A percentile compares a stretch with the other conserved stretches of the same genome.
Conservation (phyloP, 2,113 vertebrate genomes). For the Beaufortia kweichowensis region DNA sequence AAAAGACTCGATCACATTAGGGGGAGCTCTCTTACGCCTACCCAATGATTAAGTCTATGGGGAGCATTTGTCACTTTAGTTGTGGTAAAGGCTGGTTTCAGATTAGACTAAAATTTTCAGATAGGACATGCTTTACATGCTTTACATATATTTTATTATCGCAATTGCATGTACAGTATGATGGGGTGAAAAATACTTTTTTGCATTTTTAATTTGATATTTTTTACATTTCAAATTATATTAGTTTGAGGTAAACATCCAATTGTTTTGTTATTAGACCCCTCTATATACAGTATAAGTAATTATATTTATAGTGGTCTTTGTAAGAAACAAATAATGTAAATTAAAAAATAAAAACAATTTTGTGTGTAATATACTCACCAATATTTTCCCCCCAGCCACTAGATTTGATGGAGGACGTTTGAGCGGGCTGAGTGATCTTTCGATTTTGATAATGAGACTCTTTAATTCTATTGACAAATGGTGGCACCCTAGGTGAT, state of each 20-base stretch:
- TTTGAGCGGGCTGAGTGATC: conserved; percentile 13
- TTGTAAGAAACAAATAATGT: too few species aligned
- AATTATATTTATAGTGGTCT: too few species aligned
- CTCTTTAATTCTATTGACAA: conserved; percentile 47
- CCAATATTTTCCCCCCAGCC: not conserved
- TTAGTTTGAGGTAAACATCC: too few species aligned
- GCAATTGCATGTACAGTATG: not conserved
- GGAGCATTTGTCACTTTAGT: conserved; percentile 69
- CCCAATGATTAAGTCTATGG: conserved; percentile 73
- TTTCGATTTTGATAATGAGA: conserved; percentile 45
- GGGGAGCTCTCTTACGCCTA: conserved; percentile 66
- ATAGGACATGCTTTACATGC: not conserved
- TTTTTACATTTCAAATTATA: too few species aligned
- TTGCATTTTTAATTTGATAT: not conserved
- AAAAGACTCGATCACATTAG: conserved; percentile 77
- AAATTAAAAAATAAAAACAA: not conserved
- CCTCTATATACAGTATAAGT: too few species aligned
- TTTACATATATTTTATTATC: not conserved
- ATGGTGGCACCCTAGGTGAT: conserved; percentile 37
- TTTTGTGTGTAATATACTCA: too few species aligned
- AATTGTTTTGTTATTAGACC: too few species aligned
- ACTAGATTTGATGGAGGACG: not conserved
- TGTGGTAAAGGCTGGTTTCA: conserved; percentile 38
- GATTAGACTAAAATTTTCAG: not conserved
- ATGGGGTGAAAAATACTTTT: not conserved